Evolutionary conservation across 1,140 invertebrate species (phyloP).

Genomic region (Drosophila suzukii): DNA sequence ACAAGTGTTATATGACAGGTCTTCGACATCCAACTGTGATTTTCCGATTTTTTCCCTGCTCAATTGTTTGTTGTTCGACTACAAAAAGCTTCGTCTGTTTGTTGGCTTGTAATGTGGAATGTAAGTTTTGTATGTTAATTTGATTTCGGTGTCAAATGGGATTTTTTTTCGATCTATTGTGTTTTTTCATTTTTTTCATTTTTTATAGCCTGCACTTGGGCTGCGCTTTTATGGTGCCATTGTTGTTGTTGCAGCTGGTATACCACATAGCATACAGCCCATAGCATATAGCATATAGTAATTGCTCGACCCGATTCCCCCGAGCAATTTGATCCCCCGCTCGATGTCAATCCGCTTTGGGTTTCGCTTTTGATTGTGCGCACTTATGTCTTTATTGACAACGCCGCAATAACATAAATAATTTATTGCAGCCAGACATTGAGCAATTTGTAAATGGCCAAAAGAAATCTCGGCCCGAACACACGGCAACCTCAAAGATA

Average conservation of each 20-base stretch:
- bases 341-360: constrained; percentile 60
- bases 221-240: constrained; percentile 62
- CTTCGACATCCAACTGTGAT: constrained; percentile 70
- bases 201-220: constrained; percentile 73
- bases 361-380: constrained; percentile 71
- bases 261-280: neutral
- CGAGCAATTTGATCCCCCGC: constrained; percentile 6
- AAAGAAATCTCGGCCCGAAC: constrained; percentile 21
- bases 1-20: constrained; percentile 67
- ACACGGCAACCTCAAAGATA: constrained; percentile 21
- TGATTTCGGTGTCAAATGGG: constrained; percentile 78
- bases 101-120: constrained; percentile 43
- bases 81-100: constrained; percentile 42
- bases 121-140: constrained; percentile 79
- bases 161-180: constrained; percentile 30
- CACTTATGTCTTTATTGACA: constrained; percentile 81
- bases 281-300: constrained; percentile 20
- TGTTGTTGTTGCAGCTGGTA: constrained; percentile 24
- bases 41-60: constrained; percentile 37
- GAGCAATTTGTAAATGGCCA: constrained; percentile 75
- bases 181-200: constrained; percentile 37
- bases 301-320: constrained; percentile 27
- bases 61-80: constrained; percentile 22
- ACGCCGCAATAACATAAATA: constrained; percentile 70
- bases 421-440: constrained; percentile 66